Evolutionary conservation across 30 jellyfish, hydroid and myxozoan species (phyloP), one percentile per base, ranked within the genome.

Genomic region (Phacellophora camtschatica): DNA sequence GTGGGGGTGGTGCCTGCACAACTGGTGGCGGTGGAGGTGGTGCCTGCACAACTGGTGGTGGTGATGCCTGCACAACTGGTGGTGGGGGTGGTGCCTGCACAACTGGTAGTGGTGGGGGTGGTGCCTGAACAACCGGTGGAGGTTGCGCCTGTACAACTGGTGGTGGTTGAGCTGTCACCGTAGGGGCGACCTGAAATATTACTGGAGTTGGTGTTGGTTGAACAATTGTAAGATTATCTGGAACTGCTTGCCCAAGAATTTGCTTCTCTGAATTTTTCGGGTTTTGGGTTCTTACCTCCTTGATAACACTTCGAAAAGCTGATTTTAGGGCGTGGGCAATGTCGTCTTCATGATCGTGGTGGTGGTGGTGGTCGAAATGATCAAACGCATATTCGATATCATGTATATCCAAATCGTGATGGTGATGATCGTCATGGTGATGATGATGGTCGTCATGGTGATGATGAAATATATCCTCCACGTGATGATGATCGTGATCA

Each of bases 11-110:
- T 28, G 94, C 81, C 1, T 83, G 39, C 22, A 33, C 63, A 30
- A 67, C 69, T 8, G 69, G 34, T 8, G 85, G 89, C 8, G 81
- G 89, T 57, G 96, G 96, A 2, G 90, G 90, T 30, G 95, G 89
- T 27, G 90, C 79, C 18, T 87, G 88, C 10, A 67, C 69, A 22
- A 58, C 72, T 16, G 72, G 73, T 4, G 71, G 32, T 16, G 59
- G 45, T 2, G 51, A 13, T 27, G 31, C 62, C 5, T 22, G 43
- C 11, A 61, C 74, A 6, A 56, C 73, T 28, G 71, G 68, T 16
- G 45, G 73, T 12, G 81, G 45, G 20, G 96, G 89, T 20, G 96
- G 85, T 13, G 93, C 79, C 37, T 93, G 88, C n/a, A 78, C 62
- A 9, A 67, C 69, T 41, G 53, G 64, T 20, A 67, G 53, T 18